A percentile compares a stretch with the other conserved stretches of the same genome.
Evolutionary conservation across 2,113 vertebrate species (phyloP).

Genomic region (Burhinus bistriatus): DNA sequence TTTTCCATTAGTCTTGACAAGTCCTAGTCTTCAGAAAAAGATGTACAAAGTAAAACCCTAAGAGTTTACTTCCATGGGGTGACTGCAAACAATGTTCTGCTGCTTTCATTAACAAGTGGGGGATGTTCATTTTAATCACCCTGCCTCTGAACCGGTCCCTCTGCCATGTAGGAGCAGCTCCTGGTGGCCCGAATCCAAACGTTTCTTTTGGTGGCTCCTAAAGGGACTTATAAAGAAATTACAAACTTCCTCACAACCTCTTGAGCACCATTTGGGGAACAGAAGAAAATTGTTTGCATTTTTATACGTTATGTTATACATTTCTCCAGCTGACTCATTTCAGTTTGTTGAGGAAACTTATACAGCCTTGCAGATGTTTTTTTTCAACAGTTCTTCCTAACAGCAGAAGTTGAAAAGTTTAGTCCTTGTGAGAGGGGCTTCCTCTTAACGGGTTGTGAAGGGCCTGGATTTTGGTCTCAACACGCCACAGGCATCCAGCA

Average conservation of each 20-base stretch:
- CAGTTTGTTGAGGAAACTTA: constrained; percentile 28
- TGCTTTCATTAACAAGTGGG: background rate
- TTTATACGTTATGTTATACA: constrained; percentile 3
- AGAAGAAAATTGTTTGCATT: constrained; percentile 48
- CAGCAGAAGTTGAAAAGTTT: constrained; percentile 38
- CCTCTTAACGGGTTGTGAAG: background rate
- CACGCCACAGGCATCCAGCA: background rate
- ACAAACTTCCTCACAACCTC: constrained; percentile 44
- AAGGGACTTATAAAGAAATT: constrained; percentile 42
- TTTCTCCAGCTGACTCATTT: constrained; percentile 7
- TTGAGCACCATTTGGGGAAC: background rate
- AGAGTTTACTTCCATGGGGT: background rate
- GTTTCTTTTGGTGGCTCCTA: constrained; percentile 28
- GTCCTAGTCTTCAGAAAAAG: background rate
- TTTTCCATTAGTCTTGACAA: background rate
- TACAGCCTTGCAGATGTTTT: background rate
- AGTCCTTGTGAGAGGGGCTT: background rate
- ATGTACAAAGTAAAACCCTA: background rate
- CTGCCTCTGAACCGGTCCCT: background rate
- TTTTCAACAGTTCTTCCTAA: constrained; percentile 9
- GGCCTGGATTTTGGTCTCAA: background rate
- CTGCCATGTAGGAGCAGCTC: background rate
- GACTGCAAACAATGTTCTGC: background rate
- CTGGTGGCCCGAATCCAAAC: background rate
- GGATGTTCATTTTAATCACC: background rate